phyloP scores from a whole-genome alignment of 2,113 vertebrate species.

The Passer montanus region DNA sequence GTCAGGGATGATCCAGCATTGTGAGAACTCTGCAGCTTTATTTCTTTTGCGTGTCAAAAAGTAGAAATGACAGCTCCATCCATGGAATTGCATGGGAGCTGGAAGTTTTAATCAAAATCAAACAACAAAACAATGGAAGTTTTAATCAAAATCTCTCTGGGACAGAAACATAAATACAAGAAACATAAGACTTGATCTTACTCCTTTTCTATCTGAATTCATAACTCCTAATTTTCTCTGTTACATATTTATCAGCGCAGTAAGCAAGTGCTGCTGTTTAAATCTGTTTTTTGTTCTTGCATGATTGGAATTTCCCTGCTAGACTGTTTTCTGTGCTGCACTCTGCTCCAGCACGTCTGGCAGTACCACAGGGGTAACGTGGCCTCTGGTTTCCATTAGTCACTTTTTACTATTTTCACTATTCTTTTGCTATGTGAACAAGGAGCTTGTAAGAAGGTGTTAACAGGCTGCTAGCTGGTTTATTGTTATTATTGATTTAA shows the following conservation, averaged over 20 bases:
- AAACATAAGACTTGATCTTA: neutral
- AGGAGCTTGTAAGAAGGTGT: slow-evolving; percentile 61
- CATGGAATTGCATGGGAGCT: neutral
- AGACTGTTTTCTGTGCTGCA: neutral
- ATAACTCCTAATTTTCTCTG: neutral
- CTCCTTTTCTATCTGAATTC: neutral
- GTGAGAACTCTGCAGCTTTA: neutral
- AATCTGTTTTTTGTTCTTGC: neutral
- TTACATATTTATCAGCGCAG: rapidly evolving
- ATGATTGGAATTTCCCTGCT: neutral
- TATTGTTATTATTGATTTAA: slow-evolving; percentile 48
- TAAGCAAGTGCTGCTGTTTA: neutral
- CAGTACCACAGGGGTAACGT: neutral
- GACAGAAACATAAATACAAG: neutral
- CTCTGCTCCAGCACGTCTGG: neutral
- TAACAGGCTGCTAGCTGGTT: slow-evolving; percentile 63
- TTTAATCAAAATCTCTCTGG: neutral
- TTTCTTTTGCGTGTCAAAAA: neutral
- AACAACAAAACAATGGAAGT: neutral
- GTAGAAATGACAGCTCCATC: neutral
- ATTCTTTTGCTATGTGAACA: neutral
- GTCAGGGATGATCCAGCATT: neutral
- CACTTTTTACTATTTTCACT: neutral
- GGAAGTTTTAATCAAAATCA: neutral
- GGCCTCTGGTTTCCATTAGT: slow-evolving; percentile 64